phyloP scores from a whole-genome alignment of 2,888 invertebrate genomes.

The Drosophila anomalata region DNA sequence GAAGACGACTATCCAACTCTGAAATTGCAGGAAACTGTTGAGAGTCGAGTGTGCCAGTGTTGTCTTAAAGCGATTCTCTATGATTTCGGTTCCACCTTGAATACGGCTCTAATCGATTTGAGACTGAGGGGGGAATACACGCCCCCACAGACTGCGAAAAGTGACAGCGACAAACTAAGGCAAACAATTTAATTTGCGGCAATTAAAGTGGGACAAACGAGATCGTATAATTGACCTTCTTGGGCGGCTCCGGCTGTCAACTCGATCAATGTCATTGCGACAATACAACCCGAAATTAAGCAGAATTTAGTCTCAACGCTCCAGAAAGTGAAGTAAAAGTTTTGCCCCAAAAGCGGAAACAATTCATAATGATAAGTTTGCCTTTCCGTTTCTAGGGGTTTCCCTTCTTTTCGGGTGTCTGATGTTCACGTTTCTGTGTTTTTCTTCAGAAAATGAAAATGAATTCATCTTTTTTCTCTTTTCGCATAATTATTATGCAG shows the following conservation, averaged over 20 bases:
- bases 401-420: constrained; percentile 1
- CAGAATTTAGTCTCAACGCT: background rate
- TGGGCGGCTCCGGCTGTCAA: constrained; percentile 14
- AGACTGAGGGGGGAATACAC: constrained; percentile 15
- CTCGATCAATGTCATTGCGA: constrained; percentile 16
- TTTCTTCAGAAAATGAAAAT: constrained; percentile 69
- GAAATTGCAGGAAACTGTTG: constrained; percentile 62
- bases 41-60: constrained; percentile 25
- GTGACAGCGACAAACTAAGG: constrained; percentile 36
- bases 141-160: constrained; percentile 30
- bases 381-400: constrained; percentile 4
- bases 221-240: constrained; percentile 26
- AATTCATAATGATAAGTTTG: constrained; percentile 31
- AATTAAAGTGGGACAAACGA: constrained; percentile 46
- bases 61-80: constrained; percentile 49
- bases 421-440: constrained; percentile 28
- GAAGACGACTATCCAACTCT: constrained; percentile 14
- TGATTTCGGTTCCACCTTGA: constrained; percentile 68
- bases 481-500: constrained; percentile 77
- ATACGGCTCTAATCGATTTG: constrained; percentile 54
- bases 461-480: constrained; percentile 62
- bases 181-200: constrained; percentile 59
- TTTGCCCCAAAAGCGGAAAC: constrained; percentile 26
- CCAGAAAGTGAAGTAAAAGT: background rate
- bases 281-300: background rate